Evolutionary conservation across 2,113 vertebrate genomes (phyloP).

Genomic region (Poeciliopsis turrubarensis): DNA sequence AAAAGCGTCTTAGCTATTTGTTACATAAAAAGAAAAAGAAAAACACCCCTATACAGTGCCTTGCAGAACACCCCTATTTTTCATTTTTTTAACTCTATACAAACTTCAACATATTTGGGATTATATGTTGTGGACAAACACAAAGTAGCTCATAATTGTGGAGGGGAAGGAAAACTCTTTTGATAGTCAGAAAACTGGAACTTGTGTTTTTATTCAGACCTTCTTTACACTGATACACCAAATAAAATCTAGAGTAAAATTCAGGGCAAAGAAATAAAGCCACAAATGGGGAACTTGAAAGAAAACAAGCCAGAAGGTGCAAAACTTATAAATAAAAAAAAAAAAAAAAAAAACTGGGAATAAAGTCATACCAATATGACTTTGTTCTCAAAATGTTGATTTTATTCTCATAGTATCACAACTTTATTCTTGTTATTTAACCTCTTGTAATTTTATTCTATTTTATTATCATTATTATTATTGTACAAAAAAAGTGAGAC

Average conservation of each 20-base stretch:
- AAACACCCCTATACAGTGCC: neutral
- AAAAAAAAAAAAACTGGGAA: no score
- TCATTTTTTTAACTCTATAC: neutral
- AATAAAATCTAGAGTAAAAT: neutral
- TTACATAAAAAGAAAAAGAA: slow-evolving; percentile 6
- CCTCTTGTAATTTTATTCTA: no score
- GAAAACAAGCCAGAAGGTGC: neutral
- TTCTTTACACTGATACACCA: neutral
- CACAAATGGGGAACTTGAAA: neutral
- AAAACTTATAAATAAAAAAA: neutral
- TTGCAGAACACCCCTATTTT: slow-evolving; percentile 18
- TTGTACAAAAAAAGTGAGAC: neutral
- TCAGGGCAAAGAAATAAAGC: neutral
- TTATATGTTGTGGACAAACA: neutral
- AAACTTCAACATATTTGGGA: neutral
- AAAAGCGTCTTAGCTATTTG: slow-evolving; percentile 32
- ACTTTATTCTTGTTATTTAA: no score
- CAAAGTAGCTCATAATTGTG: neutral
- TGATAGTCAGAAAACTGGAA: neutral
- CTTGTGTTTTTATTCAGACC: neutral
- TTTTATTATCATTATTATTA: no score
- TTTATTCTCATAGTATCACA: no score
- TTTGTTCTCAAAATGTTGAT: no score
- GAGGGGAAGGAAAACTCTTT: neutral
- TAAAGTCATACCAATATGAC: no score